These are phyloP conservation scores for Hucho hucho DNA, from an alignment of 2,113 vertebrate species.

Conservation along the genomic window DNA sequence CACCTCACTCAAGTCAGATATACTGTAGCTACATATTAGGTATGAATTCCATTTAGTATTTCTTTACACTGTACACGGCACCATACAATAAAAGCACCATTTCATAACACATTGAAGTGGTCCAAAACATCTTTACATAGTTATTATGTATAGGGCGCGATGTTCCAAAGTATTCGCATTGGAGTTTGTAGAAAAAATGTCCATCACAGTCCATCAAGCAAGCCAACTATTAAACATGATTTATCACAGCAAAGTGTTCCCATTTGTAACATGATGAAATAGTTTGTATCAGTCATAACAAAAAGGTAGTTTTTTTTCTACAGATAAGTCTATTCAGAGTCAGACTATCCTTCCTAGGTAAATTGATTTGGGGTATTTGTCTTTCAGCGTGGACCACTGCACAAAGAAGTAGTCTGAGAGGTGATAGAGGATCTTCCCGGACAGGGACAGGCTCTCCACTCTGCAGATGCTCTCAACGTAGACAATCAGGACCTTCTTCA, in stretches of 20 bases:
- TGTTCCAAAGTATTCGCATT: background rate
- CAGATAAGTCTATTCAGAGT: slow-evolving; percentile 20
- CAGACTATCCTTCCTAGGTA: slow-evolving; percentile 90
- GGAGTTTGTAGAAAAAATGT: background rate
- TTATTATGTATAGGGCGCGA: background rate
- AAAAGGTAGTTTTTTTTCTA: background rate
- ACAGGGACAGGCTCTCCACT: slow-evolving; percentile 88
- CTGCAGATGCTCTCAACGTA: slow-evolving; percentile 95
- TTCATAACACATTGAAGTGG: background rate
- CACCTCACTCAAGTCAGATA: background rate
- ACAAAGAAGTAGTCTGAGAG: slow-evolving; percentile 79
- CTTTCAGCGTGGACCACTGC: slow-evolving; percentile 74
- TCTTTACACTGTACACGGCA: background rate
- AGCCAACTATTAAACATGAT: background rate
- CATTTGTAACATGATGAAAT: background rate
- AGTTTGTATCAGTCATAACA: background rate
- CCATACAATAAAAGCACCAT: background rate
- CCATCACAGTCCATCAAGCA: too few relatives aligned
- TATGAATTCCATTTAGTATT: background rate
- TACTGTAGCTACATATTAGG: background rate
- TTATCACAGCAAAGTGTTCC: background rate
- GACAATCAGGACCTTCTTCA: slow-evolving; percentile 87
- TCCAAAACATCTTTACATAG: background rate
- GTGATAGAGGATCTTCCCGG: slow-evolving; percentile 86
- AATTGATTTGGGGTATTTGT: slow-evolving; percentile 86